phyloP scores from a whole-genome alignment of 2,797 vertebrate genomes.

The Glossophaga mutica region DNA sequence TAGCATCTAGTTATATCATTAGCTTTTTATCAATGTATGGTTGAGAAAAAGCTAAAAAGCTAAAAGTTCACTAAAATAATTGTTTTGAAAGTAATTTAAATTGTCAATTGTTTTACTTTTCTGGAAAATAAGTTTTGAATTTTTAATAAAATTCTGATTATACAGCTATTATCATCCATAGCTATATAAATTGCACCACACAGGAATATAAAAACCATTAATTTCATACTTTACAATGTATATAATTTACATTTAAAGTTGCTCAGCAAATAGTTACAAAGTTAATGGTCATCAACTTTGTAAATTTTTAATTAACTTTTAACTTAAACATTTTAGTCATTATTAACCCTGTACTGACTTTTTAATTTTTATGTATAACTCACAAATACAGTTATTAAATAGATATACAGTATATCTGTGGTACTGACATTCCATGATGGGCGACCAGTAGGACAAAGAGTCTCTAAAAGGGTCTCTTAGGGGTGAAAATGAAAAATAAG shows the following conservation, averaged over 20 bases:
- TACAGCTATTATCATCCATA: not conserved
- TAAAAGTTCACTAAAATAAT: constrained; percentile 16
- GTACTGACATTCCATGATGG: not conserved
- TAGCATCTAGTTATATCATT: not conserved
- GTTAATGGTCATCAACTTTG: not conserved
- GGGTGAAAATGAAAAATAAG: not conserved
- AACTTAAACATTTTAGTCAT: constrained; percentile 30
- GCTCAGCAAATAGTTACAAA: not conserved
- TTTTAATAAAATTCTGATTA: not conserved
- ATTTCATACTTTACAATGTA: not conserved
- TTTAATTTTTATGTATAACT: not conserved
- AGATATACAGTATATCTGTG: not conserved
- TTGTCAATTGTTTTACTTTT: not conserved
- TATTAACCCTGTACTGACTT: not conserved
- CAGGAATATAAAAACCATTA: not conserved
- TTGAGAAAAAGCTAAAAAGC: no score
- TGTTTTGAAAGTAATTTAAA: not conserved
- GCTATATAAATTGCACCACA: not conserved
- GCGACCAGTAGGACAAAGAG: not conserved
- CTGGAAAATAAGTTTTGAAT: not conserved
- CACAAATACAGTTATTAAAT: not conserved
- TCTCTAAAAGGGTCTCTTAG: not conserved
- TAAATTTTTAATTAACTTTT: not conserved
- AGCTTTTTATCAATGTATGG: no score
- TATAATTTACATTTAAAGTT: not conserved